phyloP scores from a whole-genome alignment of 2,113 vertebrate species.

The Mesoclemmys tuberculata region DNA sequence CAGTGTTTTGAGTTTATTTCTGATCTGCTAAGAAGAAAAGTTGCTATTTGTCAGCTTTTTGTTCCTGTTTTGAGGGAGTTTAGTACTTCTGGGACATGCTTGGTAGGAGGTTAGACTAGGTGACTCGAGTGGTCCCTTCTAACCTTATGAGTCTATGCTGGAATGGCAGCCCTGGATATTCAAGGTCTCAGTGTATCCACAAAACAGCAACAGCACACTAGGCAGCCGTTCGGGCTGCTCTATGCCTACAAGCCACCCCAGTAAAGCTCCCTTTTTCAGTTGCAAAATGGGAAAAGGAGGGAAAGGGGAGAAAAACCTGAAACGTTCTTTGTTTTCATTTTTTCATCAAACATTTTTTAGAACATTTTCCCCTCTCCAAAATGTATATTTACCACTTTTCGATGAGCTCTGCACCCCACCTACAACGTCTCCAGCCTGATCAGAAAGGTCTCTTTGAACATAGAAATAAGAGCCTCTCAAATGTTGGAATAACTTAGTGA shows the following conservation, averaged over 20 bases:
- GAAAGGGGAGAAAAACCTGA: neutral
- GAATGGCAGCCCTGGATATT: neutral
- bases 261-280: neutral
- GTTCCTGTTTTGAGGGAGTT: neutral
- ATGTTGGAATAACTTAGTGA: neutral
- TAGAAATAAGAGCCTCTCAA: neutral
- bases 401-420: neutral
- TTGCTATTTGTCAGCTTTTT: neutral
- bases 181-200: neutral
- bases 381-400: neutral
- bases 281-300: neutral
- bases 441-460: neutral
- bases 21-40: conserved; percentile 16
- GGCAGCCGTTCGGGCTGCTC: neutral
- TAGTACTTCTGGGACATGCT: neutral
- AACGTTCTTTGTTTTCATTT: neutral
- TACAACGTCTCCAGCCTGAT: no score
- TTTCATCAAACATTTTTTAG: neutral
- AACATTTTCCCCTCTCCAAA: neutral
- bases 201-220: neutral
- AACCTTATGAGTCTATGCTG: neutral
- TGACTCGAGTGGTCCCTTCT: neutral
- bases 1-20: conserved; percentile 8
- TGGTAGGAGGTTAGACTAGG: neutral
- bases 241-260: neutral